Evolutionary conservation across 2,113 vertebrate species (phyloP).

Genomic region (Centropus unirufus): DNA sequence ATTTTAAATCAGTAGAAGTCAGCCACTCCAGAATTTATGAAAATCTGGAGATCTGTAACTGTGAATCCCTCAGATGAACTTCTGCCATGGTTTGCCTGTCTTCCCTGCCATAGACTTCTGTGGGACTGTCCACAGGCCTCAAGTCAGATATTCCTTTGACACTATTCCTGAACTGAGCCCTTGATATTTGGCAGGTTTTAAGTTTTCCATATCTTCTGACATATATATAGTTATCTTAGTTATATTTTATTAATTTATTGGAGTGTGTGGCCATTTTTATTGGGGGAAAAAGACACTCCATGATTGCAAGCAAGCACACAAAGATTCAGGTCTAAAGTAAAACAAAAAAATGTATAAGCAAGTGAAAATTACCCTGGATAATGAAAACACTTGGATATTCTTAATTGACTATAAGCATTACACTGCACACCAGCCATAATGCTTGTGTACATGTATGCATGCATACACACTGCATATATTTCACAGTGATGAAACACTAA

Average conservation of each 20-base stretch:
- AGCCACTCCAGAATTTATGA: background rate
- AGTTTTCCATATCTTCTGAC: background rate
- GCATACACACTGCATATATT: background rate
- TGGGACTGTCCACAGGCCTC: background rate
- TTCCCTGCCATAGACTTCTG: background rate
- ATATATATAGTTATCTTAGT: no score
- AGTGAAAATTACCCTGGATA: background rate
- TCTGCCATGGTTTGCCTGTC: background rate
- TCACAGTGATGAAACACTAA: background rate
- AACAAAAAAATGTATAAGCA: background rate
- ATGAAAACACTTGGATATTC: background rate
- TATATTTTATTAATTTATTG: no score
- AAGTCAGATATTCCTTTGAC: background rate
- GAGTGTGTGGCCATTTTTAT: background rate
- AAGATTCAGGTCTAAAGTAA: background rate
- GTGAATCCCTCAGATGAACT: background rate
- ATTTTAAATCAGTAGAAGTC: background rate
- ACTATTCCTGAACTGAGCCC: background rate
- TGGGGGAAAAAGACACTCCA: background rate
- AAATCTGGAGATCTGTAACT: background rate
- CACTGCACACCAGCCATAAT: background rate
- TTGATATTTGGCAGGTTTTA: background rate
- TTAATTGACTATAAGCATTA: background rate
- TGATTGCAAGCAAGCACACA: background rate
- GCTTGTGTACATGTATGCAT: accelerated